phyloP scores from a whole-genome alignment of 2,888 invertebrate species.

The Boloria euphrosyne region DNA sequence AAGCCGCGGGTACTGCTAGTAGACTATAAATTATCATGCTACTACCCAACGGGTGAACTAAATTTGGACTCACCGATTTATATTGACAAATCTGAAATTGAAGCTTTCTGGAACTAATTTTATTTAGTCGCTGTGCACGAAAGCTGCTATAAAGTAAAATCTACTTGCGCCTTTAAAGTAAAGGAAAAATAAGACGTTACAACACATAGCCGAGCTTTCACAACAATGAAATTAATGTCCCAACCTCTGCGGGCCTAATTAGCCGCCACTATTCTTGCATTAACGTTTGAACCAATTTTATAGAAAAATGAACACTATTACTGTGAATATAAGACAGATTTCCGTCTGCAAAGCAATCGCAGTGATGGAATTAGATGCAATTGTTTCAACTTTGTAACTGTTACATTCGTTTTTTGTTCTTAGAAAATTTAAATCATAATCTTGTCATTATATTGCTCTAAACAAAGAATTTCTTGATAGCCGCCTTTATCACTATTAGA shows the following conservation, averaged over 20 bases:
- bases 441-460: too few species aligned
- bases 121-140: too few species aligned
- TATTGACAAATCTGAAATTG: too few species aligned
- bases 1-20: too few species aligned
- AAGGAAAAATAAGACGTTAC: conserved; percentile 39
- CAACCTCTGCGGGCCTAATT: conserved; percentile 51
- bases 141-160: neutral
- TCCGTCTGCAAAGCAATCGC: neutral
- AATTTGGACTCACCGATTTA: too few species aligned
- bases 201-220: conserved; percentile 44
- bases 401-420: too few species aligned
- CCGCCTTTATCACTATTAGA: too few species aligned
- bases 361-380: conserved; percentile 35
- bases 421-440: too few species aligned
- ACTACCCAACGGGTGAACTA: too few species aligned
- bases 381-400: conserved; percentile 32
- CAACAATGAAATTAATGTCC: conserved; percentile 56
- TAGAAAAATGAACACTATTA: conserved; percentile 3
- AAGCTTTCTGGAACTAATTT: too few species aligned
- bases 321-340: neutral
- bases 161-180: conserved; percentile 5
- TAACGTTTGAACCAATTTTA: conserved; percentile 14
- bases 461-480: too few species aligned
- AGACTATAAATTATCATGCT: too few species aligned
- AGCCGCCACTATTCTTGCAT: conserved; percentile 50